Base-by-base conservation (phyloP, 2,113 vertebrate genomes). In the Thomomys bottae region DNA sequence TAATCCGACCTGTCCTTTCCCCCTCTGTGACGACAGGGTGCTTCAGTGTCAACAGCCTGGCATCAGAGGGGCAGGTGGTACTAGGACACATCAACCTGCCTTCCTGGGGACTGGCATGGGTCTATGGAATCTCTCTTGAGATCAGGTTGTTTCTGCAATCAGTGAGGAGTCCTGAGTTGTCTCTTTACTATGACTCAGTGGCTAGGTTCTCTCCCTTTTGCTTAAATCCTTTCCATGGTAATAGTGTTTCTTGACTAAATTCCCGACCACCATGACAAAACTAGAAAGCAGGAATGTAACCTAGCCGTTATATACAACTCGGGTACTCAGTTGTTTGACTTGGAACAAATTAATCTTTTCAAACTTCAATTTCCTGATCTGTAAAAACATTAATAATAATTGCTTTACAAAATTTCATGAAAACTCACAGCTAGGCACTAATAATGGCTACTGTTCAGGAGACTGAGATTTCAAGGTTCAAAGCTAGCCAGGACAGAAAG, bases 1-100 rank as follows among this genome's bases (percentile, higher is more conserved):
- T 93, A 82, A 82, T 36, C 67, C 84, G 75, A 92, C 32, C 40
- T 87, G 95, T 88, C 34, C 64, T 83, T 84, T 71, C 68, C 45
- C n/a, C 82, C 61, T 84, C 38, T 66, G 59, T 49, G 49, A 17
- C 49, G 84, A 18, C 83, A 4, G 4, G 49, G 70, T 24, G 38
- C 59, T 87, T 87, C 66, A 30, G 82, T 64, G 38, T 86, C 94
- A 64, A 49, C 2, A 32, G 78, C 81, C 38, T 75, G 45, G 67
- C 81, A 4, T 64, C 21, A 68, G 90, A 86, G 81, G 66, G 79
- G 11, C 34, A 24, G 45, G 70, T 8, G 3, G 38, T 6, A 11
- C 45, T 70, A n/a, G 23, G 28, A 18, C 14, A 49, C 54, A 30
- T 18, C 28, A 42, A 42, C 66, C 28, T 32, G 26, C 28, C 36